A percentile compares a stretch with the other conserved stretches of the same genome.
These are phyloP conservation scores for Tangara arthus DNA, from an alignment of 2,797 vertebrate genomes.

Conservation along the genomic window DNA sequence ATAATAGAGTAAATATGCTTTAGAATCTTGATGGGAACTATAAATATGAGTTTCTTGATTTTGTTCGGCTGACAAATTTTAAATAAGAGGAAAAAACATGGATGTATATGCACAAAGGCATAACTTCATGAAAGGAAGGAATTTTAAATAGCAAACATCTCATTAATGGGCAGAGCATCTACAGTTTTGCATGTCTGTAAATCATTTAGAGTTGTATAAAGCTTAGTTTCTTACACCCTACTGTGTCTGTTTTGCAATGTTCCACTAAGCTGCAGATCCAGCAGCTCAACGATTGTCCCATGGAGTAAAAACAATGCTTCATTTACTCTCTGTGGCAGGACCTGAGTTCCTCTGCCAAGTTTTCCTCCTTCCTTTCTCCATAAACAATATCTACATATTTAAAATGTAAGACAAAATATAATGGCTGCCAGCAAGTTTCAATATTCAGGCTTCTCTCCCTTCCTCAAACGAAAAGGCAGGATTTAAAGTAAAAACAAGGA, in stretches of 20 bases:
- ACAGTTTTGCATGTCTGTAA: not conserved
- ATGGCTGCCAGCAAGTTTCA: not conserved
- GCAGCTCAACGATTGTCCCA: not conserved
- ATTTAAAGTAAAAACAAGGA: not conserved
- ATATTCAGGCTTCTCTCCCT: not conserved
- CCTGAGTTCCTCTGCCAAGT: not conserved
- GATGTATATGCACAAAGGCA: not conserved
- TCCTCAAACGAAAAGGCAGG: not conserved
- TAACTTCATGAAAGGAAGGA: not conserved
- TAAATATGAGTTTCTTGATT: not conserved
- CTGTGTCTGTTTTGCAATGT: not conserved
- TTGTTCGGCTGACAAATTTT: not conserved
- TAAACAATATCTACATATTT: conserved; percentile 13
- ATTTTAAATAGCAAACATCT: not conserved
- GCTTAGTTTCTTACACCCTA: conserved; percentile 7
- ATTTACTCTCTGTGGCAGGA: not conserved
- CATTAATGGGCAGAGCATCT: not conserved
- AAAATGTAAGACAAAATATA: not conserved
- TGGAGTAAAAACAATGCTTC: conserved; percentile 27
- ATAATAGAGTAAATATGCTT: not conserved
- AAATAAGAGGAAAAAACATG: not conserved
- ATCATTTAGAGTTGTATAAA: not conserved
- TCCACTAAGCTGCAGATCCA: conserved; percentile 13
- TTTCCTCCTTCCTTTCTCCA: not conserved
- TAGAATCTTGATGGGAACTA: not conserved